phyloP scores from a whole-genome alignment of 2,797 vertebrate genomes.

The Peromyscus nudipes region DNA sequence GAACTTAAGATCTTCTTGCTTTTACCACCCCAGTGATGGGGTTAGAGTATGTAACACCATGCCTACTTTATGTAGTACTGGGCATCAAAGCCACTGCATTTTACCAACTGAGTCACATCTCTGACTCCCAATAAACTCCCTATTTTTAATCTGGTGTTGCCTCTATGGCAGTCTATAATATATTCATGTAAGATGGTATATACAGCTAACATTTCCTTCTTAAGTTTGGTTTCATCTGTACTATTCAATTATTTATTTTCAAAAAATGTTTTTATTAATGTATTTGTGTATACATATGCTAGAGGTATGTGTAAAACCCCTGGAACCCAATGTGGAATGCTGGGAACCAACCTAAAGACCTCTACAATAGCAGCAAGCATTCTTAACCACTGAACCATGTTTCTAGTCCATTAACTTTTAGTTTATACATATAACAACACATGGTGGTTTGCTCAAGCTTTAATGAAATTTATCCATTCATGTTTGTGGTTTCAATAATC shows the following conservation, averaged over 20 bases:
- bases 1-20: not conserved
- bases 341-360: not conserved
- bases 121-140: not conserved
- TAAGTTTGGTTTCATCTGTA: constrained; percentile 51
- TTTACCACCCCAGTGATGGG: not conserved
- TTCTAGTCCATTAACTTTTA: not conserved
- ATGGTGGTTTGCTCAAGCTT: not conserved
- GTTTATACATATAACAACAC: not conserved
- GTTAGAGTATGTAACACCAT: not conserved
- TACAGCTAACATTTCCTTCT: not conserved
- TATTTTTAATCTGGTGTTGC: not conserved
- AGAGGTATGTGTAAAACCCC: not conserved
- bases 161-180: constrained; percentile 25
- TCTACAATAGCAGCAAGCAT: not conserved
- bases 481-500: not conserved
- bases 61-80: not conserved
- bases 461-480: not conserved
- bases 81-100: not conserved
- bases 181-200: not conserved
- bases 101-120: not conserved
- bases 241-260: not conserved
- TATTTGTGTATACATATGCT: not conserved
- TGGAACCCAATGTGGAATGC: not conserved
- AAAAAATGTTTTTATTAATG: not conserved
- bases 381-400: not conserved